Evolutionary conservation across 2,888 invertebrate genomes (phyloP), one percentile per base, ranked within the genome.

Genomic region (Junonia oenone): DNA sequence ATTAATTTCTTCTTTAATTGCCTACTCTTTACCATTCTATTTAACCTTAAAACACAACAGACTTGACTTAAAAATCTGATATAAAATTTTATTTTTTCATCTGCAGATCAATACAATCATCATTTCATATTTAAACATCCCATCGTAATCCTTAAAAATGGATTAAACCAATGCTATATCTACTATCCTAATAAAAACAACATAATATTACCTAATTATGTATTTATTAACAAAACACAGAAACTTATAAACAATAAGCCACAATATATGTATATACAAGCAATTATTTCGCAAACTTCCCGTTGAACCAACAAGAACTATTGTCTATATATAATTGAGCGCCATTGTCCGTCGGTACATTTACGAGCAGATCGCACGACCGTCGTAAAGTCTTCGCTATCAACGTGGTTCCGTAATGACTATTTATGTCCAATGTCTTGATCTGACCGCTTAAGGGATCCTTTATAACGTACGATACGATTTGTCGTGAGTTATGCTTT

Each of bases 291-390:
- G 2, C 11, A 19, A 2, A 19, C 17, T 19, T 40, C 38, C 38
- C 19, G 9, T 11, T 11, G 11, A 17, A 6, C 6, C 6, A 6
- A 35, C 35, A 5, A 19, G 17, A 40, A 40, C 11, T 40, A 19
- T 40, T 40, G 38, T 38, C 17, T 40, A 19, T 40, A 19, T 26
- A 43, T 43, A 43, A n/a, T 40, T n/a, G 13, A 43, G 26, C 22
- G 22, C 43, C 13, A 43, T 43, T 43, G 43, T 43, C 43, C 26
- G 43, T 14, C 43, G 43, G 26, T 22, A 22, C 33, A 31, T 47
- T 47, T 47, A 47, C 33, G 46, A 47, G n/a, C 19, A 15, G 17
- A 47, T 19, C 46, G 46, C 46, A 47, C 46, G 46, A 47, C 31
- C 15, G 19, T 47, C 46, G 33, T 47, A 47, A 47, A 43, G 26